Evolutionary conservation across 2,888 invertebrate species (phyloP), one percentile per base, ranked within the genome.

Genomic region (Imbricaverruca yamaguchii): DNA sequence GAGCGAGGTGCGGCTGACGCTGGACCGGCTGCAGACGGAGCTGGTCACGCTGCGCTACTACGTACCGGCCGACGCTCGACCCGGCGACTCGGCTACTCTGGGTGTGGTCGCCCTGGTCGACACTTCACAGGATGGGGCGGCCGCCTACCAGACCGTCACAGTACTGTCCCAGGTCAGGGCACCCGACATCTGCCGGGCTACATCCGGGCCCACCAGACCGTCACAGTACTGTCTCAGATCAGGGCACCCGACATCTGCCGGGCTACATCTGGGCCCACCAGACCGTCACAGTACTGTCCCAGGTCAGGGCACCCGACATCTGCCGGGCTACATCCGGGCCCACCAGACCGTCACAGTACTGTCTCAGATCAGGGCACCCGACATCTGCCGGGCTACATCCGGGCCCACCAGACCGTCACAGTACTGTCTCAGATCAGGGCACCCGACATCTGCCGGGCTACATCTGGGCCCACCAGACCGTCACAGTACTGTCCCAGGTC

Each of bases 261-360:
- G 39, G 39, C 39, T 39, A 39, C 39, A 39, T 39, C 39, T n/a
- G n/a, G n/a, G 74, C 53, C 18, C 21, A 74, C 53, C 74, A 74
- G 74, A 74, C 74, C 15, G 21, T 74, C 74, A 74, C 74, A 18
- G 74, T 74, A 18, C 74, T 74, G 39, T 53, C 15, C 1, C 74
- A 74, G 74, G 74, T 74, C 39, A 39, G 39, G 39, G 39, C 39
- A 4, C 39, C 39, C 39, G 4, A 39, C 39, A 39, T 4, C 39
- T 39, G 39, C 39, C 39, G 39, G 39, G 39, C 39, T 39, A 39
- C 39, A 39, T 39, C 39, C n/a, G n/a, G n/a, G 74, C 53, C 18
- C 21, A 74, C 53, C 74, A 74, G 74, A 74, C 74, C 15, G 21
- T 74, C 74, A 74, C 74, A 18, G 74, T 74, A 18, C 74, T 74